A percentile compares a stretch with the other conserved stretches of the same genome.
Evolutionary conservation across 2,113 vertebrate genomes (phyloP).

Genomic region (Holacanthus passer): DNA sequence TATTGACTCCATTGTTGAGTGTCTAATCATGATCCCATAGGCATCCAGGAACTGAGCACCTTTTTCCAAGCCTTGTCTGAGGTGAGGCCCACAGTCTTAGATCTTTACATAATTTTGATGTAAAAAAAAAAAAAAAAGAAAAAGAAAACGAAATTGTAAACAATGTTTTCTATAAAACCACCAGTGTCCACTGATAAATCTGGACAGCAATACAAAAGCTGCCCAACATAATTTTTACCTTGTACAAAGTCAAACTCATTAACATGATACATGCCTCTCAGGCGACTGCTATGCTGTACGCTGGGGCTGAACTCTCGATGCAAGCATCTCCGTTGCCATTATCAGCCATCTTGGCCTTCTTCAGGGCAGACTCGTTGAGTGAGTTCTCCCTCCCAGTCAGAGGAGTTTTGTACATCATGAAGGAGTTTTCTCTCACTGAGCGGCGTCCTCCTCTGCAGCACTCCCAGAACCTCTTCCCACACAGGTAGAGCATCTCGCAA

Average conservation of each 20-base stretch:
- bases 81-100: no score
- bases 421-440: constrained; percentile 18
- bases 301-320: constrained; percentile 43
- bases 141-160: no score
- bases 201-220: neutral
- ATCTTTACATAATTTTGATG: no score
- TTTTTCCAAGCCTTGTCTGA: no score
- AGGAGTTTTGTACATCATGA: constrained; percentile 50
- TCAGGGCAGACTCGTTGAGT: neutral
- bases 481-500: constrained; percentile 87
- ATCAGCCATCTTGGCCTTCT: constrained; percentile 29
- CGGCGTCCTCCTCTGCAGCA: neutral
- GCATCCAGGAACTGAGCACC: no score
- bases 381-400: constrained; percentile 49
- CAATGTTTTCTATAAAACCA: constrained; percentile 1
- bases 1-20: no score
- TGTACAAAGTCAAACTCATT: neutral
- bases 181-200: neutral
- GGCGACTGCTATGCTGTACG: constrained; percentile 55
- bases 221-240: neutral
- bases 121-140: no score
- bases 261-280: constrained; percentile 25
- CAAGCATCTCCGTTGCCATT: neutral
- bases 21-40: no score
- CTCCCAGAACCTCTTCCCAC: constrained; percentile 87